Base-by-base conservation (phyloP, 2,797 vertebrate genomes). In the Apodemus agrarius region DNA sequence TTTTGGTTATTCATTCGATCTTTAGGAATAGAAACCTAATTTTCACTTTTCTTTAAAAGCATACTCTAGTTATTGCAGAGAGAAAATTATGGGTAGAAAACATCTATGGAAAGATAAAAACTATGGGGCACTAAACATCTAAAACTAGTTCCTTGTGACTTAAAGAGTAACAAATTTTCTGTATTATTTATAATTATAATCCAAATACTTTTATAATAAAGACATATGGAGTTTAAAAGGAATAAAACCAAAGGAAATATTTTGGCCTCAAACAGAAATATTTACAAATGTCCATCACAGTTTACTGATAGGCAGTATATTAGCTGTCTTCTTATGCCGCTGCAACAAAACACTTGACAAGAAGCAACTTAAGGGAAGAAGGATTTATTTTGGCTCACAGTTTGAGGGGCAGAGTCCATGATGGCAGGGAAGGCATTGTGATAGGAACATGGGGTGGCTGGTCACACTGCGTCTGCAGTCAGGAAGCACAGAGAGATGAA, bases 21-120 rank as follows among this genome's bases (percentile, higher is more conserved):
- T 94, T 91, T 94, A 69, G 83, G 92, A 96, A 93, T 31, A 69
- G 13, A 92, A 63, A 83, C 57, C 57, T 72, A 96, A 97, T 72
- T 76, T 63, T 91, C 78, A 91, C 40, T 93, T 96, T 81, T 95
- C 93, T 97, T 93, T 90, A 97, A 95, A 97, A 97, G 97, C 40
- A 89, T 46, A 95, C 40, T 63, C 89, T 76, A 82, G 37, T 65
- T 90, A 57, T 74, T 94, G 59, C 37, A 96, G 52, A 96, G 67
- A 59, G 52, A 72, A 84, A 22, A 67, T 84, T 67, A 67, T 22
- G 19, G 63, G 10, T n/a, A 67, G 19, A 49, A 65, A 85, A 52
- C 29, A 84, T 46, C 19, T 67, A 43, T 4, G 17, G 40, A 63
- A 43, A 95, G 59, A 94, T 65, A 97, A 94, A 91, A 93, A 91